Conservation (phyloP, 2,888 invertebrate species). For the Zaprionus bogoriensis region DNA sequence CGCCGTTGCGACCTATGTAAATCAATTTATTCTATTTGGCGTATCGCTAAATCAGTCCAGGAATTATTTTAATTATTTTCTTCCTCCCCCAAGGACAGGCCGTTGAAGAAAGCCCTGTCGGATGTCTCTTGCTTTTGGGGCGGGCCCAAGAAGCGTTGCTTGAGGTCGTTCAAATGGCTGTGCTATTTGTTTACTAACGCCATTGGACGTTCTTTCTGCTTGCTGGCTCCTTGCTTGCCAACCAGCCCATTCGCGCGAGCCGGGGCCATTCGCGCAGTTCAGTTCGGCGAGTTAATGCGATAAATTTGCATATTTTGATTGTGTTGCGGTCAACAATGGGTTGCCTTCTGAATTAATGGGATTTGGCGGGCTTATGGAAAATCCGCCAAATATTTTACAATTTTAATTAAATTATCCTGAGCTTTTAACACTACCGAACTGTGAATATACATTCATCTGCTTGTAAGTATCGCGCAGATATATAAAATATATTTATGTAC, state of each 20-base stretch:
- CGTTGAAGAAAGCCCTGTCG: neutral
- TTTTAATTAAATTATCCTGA: conserved; percentile 78
- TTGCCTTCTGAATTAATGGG: conserved; percentile 80
- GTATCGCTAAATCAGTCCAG: neutral
- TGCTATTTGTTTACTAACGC: conserved; percentile 58
- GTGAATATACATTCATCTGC: conserved; percentile 17
- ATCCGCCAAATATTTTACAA: conserved; percentile 78
- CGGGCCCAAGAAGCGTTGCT: conserved; percentile 8
- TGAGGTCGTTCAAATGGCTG: conserved; percentile 64
- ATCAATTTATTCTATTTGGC: neutral
- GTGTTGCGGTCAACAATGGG: conserved; percentile 80
- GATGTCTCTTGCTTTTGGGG: neutral
- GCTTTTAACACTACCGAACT: conserved; percentile 53
- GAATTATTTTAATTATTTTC: neutral
- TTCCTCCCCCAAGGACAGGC: neutral
- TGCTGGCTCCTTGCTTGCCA: conserved; percentile 27
- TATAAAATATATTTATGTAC: conserved; percentile 8
- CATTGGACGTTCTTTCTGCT: conserved; percentile 46
- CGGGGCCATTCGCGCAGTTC: conserved; percentile 43
- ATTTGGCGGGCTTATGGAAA: conserved; percentile 79
- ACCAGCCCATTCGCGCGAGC: neutral
- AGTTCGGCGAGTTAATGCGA: conserved; percentile 79
- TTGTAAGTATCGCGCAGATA: conserved; percentile 3
- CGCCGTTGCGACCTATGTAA: neutral
- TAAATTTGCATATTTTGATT: conserved; percentile 81